A percentile compares a stretch with the other conserved stretches of the same genome.
Conservation (phyloP, 2,888 invertebrate genomes). For the Chymomyza caudatula region DNA sequence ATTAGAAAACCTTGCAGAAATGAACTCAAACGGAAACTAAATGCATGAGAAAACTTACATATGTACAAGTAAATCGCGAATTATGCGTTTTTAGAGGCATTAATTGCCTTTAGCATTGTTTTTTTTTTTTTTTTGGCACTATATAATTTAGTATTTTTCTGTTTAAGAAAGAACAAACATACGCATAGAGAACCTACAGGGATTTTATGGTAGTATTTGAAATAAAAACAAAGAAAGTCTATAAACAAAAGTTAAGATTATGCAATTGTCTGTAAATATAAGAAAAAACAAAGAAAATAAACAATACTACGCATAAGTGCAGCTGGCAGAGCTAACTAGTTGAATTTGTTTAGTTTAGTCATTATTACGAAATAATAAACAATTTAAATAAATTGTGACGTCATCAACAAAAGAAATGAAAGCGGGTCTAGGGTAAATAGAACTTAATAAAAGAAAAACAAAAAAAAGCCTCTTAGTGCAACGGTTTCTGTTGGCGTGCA, state of each 20-base stretch:
- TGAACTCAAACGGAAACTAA: too few relatives aligned
- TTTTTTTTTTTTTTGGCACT: neutral
- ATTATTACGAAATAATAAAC: conserved; percentile 41
- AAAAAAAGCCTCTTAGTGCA: conserved; percentile 61
- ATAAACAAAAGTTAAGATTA: conserved; percentile 35
- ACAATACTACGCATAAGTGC: neutral
- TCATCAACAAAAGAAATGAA: conserved; percentile 9
- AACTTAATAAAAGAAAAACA: neutral
- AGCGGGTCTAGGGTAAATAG: conserved; percentile 55
- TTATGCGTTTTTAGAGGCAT: conserved; percentile 26
- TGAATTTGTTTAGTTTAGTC: conserved; percentile 56
- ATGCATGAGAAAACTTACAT: too few relatives aligned
- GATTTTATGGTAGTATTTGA: conserved; percentile 75
- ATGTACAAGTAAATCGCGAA: conserved; percentile 15
- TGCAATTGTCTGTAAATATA: neutral
- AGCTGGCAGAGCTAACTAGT: conserved; percentile 44
- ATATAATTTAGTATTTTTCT: neutral
- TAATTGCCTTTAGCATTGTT: conserved; percentile 32
- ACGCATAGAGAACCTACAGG: conserved; percentile 72
- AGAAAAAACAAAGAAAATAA: neutral
- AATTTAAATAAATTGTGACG: conserved; percentile 36
- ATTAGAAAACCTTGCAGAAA: too few relatives aligned
- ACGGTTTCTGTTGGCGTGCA: conserved; percentile 65
- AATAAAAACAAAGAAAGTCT: conserved; percentile 31
- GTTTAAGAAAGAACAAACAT: conserved; percentile 20